phyloP scores from a whole-genome alignment of 2,797 vertebrate genomes.

The Rhincodon typus region DNA sequence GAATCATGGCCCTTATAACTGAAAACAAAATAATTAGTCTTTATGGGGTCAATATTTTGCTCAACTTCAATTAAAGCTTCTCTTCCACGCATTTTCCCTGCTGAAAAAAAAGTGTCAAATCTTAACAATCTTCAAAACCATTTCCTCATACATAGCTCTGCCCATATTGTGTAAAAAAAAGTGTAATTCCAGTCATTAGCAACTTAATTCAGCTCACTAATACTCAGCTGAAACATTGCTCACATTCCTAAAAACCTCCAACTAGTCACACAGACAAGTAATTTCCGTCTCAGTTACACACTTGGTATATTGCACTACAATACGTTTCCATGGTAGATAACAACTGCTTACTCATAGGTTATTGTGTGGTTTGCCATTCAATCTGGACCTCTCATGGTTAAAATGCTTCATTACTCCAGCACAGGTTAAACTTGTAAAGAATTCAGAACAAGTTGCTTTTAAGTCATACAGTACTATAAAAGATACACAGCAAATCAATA shows the following conservation, averaged over 20 bases:
- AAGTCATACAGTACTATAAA: not conserved
- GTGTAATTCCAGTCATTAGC: not conserved
- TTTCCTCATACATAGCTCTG: not conserved
- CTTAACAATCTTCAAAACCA: not conserved
- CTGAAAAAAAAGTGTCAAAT: not conserved
- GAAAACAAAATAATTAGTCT: not conserved
- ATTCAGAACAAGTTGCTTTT: not conserved
- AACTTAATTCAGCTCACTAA: not conserved
- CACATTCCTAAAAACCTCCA: not conserved
- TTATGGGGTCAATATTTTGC: not conserved
- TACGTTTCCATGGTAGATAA: too few species aligned
- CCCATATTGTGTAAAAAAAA: not conserved
- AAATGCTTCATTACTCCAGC: not conserved
- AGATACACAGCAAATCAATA: not conserved
- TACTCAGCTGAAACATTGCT: not conserved
- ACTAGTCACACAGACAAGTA: not conserved
- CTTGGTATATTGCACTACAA: not conserved
- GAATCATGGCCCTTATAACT: not conserved
- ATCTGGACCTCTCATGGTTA: not conserved
- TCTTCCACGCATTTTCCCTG: not conserved
- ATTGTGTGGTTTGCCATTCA: not conserved
- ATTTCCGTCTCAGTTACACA: not conserved
- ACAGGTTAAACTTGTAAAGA: not conserved
- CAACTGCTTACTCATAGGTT: not conserved
- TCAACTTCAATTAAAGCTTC: not conserved